Percentiles rank a stretch among this genome's conserved stretches.
Conservation (phyloP, 2,113 vertebrate genomes). For the Tachycineta bicolor region DNA sequence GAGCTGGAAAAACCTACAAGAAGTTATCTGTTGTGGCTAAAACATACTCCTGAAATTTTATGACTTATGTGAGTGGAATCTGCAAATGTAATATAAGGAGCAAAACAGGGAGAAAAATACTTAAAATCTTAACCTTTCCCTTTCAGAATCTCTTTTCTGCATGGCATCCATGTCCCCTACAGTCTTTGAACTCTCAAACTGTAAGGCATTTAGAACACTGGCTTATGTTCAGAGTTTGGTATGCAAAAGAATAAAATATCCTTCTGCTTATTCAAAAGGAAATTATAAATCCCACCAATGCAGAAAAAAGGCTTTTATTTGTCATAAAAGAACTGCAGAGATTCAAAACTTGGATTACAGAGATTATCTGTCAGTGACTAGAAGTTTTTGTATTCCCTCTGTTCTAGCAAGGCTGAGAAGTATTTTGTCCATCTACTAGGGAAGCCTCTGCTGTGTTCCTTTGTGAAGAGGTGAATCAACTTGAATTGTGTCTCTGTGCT, state of each 20-base stretch:
- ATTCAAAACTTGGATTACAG: background rate
- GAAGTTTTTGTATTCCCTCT: background rate
- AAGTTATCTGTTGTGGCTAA: background rate
- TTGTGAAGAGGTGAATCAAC: background rate
- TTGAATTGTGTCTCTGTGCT: background rate
- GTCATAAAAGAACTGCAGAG: background rate
- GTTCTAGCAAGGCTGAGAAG: background rate
- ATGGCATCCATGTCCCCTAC: background rate
- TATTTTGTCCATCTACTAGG: background rate
- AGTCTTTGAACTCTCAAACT: background rate
- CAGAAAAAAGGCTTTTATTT: background rate
- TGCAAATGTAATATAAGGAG: background rate
- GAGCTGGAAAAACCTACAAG: background rate
- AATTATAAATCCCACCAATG: background rate
- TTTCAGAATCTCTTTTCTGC: background rate
- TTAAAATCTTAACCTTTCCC: background rate
- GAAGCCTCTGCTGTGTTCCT: background rate
- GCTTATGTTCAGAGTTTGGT: background rate
- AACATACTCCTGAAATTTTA: background rate
- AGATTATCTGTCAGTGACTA: background rate
- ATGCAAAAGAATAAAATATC: background rate
- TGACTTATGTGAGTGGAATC: background rate
- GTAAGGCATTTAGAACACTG: background rate
- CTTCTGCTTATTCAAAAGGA: background rate
- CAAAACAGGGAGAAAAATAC: background rate